These are phyloP conservation scores for Corythaixoides concolor DNA, from an alignment of 2,113 vertebrate species.

Conservation along the genomic window DNA sequence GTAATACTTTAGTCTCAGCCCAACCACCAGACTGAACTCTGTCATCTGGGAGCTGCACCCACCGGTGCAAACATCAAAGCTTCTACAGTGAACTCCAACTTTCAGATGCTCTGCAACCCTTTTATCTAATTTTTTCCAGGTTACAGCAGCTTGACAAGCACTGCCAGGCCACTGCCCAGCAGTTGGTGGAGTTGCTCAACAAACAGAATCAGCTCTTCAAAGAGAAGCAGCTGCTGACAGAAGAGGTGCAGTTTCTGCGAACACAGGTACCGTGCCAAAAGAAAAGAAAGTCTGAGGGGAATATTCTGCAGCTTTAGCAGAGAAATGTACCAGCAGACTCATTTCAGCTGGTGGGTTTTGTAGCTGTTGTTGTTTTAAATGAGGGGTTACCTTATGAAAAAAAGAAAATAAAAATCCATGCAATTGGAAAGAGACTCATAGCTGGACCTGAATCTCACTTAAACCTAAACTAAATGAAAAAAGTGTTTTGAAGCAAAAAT, in stretches of 20 bases:
- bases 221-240: constrained; percentile 82
- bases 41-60: background rate
- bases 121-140: constrained; percentile 70
- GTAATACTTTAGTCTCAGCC: background rate
- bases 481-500: background rate
- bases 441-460: background rate
- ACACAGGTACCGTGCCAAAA: constrained; percentile 71
- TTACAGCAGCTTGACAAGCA: constrained; percentile 91
- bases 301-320: background rate
- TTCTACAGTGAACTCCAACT: background rate
- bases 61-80: background rate
- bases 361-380: background rate
- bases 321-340: background rate
- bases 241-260: constrained; percentile 80
- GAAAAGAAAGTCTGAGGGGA: background rate
- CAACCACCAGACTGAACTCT: background rate
- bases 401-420: background rate
- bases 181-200: constrained; percentile 88
- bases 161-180: constrained; percentile 88
- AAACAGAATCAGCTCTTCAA: constrained; percentile 88
- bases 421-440: background rate
- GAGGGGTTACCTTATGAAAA: background rate
- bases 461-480: background rate
- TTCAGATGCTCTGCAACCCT: background rate
- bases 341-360: background rate